Evolutionary conservation across 2,113 vertebrate species (phyloP).

Genomic region (Tyrannus savana): DNA sequence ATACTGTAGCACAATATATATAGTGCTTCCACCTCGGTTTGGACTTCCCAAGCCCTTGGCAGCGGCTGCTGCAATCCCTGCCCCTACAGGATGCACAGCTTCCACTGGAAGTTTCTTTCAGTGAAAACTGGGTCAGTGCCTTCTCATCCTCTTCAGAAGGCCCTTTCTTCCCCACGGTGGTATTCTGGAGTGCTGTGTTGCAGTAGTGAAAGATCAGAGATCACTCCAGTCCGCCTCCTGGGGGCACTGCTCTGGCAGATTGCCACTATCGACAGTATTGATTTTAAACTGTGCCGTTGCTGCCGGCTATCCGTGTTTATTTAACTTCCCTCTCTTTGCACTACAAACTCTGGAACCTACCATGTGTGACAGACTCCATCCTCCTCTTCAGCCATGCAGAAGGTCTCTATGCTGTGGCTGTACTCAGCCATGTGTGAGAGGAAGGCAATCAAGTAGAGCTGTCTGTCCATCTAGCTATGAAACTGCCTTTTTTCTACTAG

Average conservation of each 20-base stretch:
- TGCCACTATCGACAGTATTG: not conserved
- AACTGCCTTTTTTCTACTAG: not conserved
- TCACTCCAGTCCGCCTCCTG: not conserved
- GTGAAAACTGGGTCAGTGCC: constrained; percentile 1
- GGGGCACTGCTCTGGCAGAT: not conserved
- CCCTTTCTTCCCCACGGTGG: not conserved
- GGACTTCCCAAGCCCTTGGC: not conserved
- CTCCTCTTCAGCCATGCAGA: not conserved
- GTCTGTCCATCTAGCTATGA: not conserved
- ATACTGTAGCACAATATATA: not conserved
- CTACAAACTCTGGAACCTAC: not conserved
- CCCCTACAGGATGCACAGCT: not conserved
- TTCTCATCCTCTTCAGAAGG: not conserved
- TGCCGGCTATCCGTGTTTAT: not conserved
- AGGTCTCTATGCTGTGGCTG: not conserved
- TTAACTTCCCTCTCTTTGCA: not conserved
- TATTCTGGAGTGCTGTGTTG: constrained; percentile 9
- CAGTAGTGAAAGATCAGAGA: not conserved
- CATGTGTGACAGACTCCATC: not conserved
- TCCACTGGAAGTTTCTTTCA: not conserved
- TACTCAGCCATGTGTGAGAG: not conserved
- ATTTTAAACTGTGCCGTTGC: not conserved
- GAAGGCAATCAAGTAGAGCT: not conserved
- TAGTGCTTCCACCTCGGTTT: not conserved
- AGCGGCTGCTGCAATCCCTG: not conserved